Evolutionary conservation across 2,113 vertebrate species (phyloP), one percentile per base, ranked within the genome.

Genomic region (Colossoma macropomum): DNA sequence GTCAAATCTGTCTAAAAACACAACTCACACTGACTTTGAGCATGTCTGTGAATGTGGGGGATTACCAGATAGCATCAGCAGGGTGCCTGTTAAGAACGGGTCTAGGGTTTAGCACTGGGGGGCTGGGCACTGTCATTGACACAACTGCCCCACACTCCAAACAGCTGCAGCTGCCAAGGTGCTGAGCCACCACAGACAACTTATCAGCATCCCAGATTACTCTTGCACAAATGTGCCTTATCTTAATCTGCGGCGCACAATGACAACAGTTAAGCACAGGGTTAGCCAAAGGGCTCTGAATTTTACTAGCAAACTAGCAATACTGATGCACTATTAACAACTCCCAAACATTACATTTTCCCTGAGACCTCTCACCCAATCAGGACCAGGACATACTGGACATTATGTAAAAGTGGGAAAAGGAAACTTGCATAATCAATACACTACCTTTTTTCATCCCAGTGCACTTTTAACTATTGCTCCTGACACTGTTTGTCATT

Each of bases 11-110:
- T 71, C 65, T 71, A 68, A n/a, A 74, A 41, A 52, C 25, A 72
- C 54, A 28, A n/a, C 32, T 54, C 15, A 28, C 27, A 13, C 38
- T 63, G 19, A 66, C 70, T 23, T 81, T 41, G 79, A 75, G 54
- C 50, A 60, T 15, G 41, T 28, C 34, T 62, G 66, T 80, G 38
- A 63, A 71, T 77, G 30, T 68, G 1, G 75, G 16, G 30, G 76
- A 76, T 80, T 82, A 76, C 32, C 25, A 60, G 56, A 65, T 73
- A 52, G 30, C 62, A 81, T 38, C 25, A 19, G 76, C 28, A 11
- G 2, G 21, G 34, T 27, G 41, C 28, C 54, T 25, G 28, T 23
- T 17, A 68, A 71, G 27, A 72, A 63, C 11, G 52, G 69, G 82
- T 41, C 21, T n/a, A 21, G 30, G 41, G 71, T 23, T 54, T 62